These are phyloP conservation scores for Carposina sasakii DNA, from an alignment of 1,140 invertebrate genomes.

Conservation along the genomic window DNA sequence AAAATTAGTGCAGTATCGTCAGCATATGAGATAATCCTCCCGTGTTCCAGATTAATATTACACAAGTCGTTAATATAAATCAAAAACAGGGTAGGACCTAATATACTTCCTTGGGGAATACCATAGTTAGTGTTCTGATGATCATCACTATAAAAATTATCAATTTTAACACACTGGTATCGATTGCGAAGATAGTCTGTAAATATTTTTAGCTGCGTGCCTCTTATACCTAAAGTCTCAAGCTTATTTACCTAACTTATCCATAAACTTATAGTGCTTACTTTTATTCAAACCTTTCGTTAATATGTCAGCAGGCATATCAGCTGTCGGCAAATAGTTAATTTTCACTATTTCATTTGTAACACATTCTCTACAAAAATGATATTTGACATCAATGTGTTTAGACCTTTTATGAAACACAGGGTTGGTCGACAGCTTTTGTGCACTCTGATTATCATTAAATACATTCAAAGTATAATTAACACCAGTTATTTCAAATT, in stretches of 20 bases:
- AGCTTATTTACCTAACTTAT: not conserved
- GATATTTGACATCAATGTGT: slow-evolving; percentile 22
- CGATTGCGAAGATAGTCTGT: no score
- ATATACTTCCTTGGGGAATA: no score
- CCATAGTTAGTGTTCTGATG: no score
- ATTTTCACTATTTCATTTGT: slow-evolving; percentile 1
- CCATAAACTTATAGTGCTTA: slow-evolving; percentile 3
- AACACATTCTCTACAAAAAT: slow-evolving; percentile 17
- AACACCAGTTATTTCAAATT: slow-evolving; percentile 16
- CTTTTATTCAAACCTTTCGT: slow-evolving; percentile 7
- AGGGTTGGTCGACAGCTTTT: slow-evolving; percentile 17
- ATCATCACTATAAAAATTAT: no score
- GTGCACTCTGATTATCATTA: slow-evolving; percentile 25
- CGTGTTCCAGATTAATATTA: no score
- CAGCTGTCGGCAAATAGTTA: not conserved
- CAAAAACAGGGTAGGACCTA: no score
- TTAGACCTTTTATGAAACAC: slow-evolving; percentile 21
- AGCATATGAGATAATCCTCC: no score
- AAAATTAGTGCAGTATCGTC: no score
- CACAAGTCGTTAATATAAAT: no score
- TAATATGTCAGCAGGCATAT: slow-evolving; percentile 8
- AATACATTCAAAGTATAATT: slow-evolving; percentile 16
- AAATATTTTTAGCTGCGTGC: no score
- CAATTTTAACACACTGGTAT: no score
- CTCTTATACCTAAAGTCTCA: no score